phyloP scores from a whole-genome alignment of 37 sponge, comb jelly and placozoan genomes.

The Geodia barretti region DNA sequence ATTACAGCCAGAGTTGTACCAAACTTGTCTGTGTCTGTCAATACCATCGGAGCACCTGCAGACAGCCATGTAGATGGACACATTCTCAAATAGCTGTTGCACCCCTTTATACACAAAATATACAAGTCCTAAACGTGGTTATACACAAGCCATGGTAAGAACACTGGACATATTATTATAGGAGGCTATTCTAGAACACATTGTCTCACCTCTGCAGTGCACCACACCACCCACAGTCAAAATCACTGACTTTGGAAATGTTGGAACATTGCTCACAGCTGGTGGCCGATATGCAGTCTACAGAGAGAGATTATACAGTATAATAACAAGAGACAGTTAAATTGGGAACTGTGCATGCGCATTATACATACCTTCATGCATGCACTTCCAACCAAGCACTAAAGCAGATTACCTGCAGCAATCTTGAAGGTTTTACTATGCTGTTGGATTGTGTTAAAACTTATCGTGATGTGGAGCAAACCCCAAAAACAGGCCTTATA shows the following conservation, averaged over 20 bases:
- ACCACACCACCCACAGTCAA: constrained; percentile 74
- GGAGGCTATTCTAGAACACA: not conserved
- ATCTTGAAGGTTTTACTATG: too few relatives aligned
- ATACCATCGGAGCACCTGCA: constrained; percentile 85
- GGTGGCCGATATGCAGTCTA: constrained; percentile 43
- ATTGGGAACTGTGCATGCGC: constrained; percentile 22
- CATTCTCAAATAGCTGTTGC: too few relatives aligned
- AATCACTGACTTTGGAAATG: constrained; percentile 6
- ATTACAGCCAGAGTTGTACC: constrained; percentile 54
- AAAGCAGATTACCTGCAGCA: too few relatives aligned
- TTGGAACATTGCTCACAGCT: constrained; percentile 38
- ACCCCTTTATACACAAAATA: not conserved
- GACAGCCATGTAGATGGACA: too few relatives aligned
- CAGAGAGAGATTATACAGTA: too few relatives aligned
- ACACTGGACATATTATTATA: not conserved
- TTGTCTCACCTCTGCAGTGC: constrained; percentile 33
- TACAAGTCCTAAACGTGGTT: not conserved
- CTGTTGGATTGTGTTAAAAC: too few relatives aligned
- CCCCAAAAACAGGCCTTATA: too few relatives aligned
- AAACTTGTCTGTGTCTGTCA: constrained; percentile 74
- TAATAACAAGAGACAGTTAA: too few relatives aligned
- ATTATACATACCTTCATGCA: not conserved
- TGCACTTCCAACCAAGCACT: too few relatives aligned
- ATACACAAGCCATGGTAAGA: not conserved
- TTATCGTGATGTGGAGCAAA: too few relatives aligned